A percentile compares a stretch with the other conserved stretches of the same genome.
Evolutionary conservation across 2,113 vertebrate species (phyloP).

Genomic region (Engraulis encrasicolus): DNA sequence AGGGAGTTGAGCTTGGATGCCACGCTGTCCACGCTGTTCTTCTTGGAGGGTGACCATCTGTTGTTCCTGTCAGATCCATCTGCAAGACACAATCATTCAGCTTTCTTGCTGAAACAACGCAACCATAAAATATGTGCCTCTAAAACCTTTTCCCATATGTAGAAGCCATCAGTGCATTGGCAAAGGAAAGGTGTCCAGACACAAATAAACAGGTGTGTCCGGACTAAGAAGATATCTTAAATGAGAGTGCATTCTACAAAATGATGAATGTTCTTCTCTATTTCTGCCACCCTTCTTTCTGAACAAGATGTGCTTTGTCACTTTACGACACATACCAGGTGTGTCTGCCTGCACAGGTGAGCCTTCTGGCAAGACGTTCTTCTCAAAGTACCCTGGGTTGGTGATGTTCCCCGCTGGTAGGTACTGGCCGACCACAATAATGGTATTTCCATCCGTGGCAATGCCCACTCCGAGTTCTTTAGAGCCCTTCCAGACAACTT

Average conservation of each 20-base stretch:
- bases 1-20: not conserved
- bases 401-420: slow-evolving; percentile 57
- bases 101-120: not conserved
- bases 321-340: not conserved
- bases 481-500: slow-evolving; percentile 60
- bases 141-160: no score
- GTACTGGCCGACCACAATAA: slow-evolving; percentile 55
- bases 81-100: no score
- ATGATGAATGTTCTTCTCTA: no score
- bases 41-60: no score
- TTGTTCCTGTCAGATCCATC: not conserved
- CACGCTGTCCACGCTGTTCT: no score
- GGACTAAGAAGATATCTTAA: no score
- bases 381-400: slow-evolving; percentile 58
- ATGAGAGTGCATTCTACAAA: no score
- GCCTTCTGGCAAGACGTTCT: slow-evolving; percentile 51
- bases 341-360: not conserved
- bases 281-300: not conserved
- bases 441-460: slow-evolving; percentile 51
- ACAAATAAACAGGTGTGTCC: no score
- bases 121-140: not conserved
- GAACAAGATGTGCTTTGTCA: not conserved
- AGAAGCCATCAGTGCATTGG: no score
- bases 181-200: no score
- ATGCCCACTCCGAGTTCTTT: slow-evolving; percentile 54